These are phyloP conservation scores for Drosophila cardini DNA, from an alignment of 1,140 invertebrate genomes.

Conservation along the genomic window DNA sequence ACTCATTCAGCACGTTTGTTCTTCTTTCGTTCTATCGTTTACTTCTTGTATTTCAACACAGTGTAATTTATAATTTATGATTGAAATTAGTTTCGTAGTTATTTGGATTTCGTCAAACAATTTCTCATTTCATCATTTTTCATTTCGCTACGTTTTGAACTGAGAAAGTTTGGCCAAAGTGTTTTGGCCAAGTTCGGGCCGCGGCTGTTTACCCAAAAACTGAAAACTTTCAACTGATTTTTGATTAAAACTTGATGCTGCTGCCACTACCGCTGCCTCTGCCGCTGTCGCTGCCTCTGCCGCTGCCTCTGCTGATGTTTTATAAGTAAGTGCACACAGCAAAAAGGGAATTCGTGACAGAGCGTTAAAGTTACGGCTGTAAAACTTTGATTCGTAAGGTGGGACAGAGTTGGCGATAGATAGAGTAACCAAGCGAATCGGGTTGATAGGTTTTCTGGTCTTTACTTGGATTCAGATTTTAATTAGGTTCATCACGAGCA, in stretches of 20 bases:
- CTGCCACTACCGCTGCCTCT: too few relatives aligned
- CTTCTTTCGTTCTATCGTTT: neutral
- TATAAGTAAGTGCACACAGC: too few relatives aligned
- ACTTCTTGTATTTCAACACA: neutral
- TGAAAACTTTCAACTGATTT: constrained; percentile 64
- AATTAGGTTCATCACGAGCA: constrained; percentile 34
- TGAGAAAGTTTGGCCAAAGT: neutral
- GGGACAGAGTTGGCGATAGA: constrained; percentile 28
- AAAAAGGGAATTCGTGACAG: constrained; percentile 17
- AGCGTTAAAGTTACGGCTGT: constrained; percentile 33
- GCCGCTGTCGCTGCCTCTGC: too few relatives aligned
- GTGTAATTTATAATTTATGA: constrained; percentile 56
- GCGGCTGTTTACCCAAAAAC: constrained; percentile 51
- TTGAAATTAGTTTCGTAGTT: constrained; percentile 48
- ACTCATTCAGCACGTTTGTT: constrained; percentile 24
- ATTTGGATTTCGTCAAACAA: constrained; percentile 5
- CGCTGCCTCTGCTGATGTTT: too few relatives aligned
- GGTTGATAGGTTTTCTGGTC: constrained; percentile 20
- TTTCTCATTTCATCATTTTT: neutral
- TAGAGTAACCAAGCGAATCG: too few relatives aligned
- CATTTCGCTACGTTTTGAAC: neutral
- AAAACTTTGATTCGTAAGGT: constrained; percentile 28
- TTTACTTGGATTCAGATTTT: constrained; percentile 25
- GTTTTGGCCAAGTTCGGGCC: constrained; percentile 11
- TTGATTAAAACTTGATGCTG: constrained; percentile 70